These are phyloP conservation scores for Ceuthmochares aereus DNA, from an alignment of 2,113 vertebrate genomes.

Conservation along the genomic window DNA sequence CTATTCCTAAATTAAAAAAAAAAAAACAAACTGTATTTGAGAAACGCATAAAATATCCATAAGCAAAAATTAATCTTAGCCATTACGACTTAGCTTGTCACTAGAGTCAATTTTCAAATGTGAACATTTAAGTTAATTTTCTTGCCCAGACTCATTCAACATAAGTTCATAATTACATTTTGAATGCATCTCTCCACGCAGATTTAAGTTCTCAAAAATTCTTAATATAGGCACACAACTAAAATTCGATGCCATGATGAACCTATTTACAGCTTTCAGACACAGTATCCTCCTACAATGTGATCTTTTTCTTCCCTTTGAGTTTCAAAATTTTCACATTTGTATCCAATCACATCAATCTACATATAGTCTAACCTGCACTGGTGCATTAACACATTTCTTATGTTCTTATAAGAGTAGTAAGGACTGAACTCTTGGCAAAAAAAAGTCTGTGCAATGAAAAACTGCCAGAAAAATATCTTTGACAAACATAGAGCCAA, in stretches of 20 bases:
- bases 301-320: neutral
- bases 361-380: neutral
- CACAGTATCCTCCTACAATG: neutral
- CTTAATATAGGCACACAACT: neutral
- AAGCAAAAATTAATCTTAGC: neutral
- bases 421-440: neutral
- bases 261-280: neutral
- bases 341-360: neutral
- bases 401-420: neutral
- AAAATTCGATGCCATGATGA: neutral
- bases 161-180: neutral
- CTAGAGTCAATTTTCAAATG: neutral
- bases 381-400: neutral
- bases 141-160: neutral
- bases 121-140: neutral
- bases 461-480: neutral
- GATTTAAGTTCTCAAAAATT: neutral
- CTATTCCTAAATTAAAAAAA: neutral
- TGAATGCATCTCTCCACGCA: neutral
- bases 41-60: neutral
- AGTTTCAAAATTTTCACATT: neutral
- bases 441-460: neutral
- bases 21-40: neutral
- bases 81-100: neutral
- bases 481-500: neutral